These are phyloP conservation scores for Betta splendens DNA, from an alignment of 2,797 vertebrate species.

Conservation along the genomic window DNA sequence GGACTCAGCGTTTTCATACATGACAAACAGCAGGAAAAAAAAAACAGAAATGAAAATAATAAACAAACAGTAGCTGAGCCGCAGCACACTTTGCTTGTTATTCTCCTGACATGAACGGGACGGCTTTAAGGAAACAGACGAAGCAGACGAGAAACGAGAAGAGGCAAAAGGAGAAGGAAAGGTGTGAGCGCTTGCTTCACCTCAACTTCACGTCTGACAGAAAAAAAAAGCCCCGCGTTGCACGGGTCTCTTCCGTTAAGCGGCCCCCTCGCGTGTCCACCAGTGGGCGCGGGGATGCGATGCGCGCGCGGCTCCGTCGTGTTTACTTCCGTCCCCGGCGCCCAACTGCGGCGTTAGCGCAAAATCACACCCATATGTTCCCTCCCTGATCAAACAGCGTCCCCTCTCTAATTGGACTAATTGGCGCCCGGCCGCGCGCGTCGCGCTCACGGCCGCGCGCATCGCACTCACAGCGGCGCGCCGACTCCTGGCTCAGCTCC, in stretches of 20 bases:
- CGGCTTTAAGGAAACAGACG: slow-evolving; percentile 12
- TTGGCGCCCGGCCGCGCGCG: no score
- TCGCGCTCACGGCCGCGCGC: no score
- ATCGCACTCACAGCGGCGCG: slow-evolving; percentile 89
- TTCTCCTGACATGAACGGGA: neutral
- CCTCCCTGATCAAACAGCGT: no score
- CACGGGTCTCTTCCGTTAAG: slow-evolving; percentile 31
- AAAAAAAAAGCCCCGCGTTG: slow-evolving; percentile 6
- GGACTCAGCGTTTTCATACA: slow-evolving; percentile 40
- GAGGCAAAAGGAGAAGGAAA: neutral
- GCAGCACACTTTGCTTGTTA: no score
- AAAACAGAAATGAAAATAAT: slow-evolving; percentile 70
- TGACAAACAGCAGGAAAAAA: neutral
- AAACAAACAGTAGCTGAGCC: slow-evolving; percentile 48
- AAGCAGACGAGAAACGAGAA: neutral
- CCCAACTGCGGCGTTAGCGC: slow-evolving; percentile 45
- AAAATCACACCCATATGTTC: slow-evolving; percentile 49
- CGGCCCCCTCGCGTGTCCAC: slow-evolving; percentile 26
- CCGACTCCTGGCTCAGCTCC: slow-evolving; percentile 95
- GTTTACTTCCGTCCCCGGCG: no score
- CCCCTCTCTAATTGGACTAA: no score
- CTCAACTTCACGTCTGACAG: neutral
- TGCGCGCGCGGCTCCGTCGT: no score
- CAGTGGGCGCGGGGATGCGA: no score
- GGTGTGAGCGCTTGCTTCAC: slow-evolving; percentile 1